These are phyloP conservation scores for Pachydiplax longipennis DNA, from an alignment of 2,888 invertebrate species.

Conservation along the genomic window DNA sequence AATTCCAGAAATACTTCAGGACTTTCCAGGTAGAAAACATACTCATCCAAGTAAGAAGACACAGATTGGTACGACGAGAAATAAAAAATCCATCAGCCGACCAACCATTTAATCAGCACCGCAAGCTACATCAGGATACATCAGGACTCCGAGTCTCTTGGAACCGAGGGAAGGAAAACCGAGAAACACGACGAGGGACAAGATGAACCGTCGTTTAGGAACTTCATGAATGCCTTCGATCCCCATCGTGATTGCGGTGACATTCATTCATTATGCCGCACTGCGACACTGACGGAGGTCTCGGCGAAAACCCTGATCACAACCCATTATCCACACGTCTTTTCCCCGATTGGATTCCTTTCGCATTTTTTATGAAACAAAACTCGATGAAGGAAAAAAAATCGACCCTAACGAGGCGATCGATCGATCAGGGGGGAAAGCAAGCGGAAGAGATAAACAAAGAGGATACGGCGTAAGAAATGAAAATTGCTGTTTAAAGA, in stretches of 20 bases:
- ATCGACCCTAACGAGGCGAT: not conserved
- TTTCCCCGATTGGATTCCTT: not conserved
- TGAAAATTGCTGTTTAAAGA: not conserved
- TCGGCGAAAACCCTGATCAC: not conserved
- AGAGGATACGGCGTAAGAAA: not conserved
- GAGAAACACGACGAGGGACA: not conserved
- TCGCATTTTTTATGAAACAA: not conserved
- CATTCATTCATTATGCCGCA: not conserved
- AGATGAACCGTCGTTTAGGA: not conserved
- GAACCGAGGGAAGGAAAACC: not conserved
- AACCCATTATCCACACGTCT: not conserved
- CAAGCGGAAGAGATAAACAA: not conserved
- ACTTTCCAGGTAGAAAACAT: not conserved
- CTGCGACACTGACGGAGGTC: not conserved
- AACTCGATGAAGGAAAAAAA: not conserved
- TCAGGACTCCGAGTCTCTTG: not conserved
- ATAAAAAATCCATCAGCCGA: not conserved
- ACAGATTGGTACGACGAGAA: not conserved
- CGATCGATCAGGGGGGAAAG: slow-evolving; percentile 27
- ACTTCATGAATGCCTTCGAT: not conserved
- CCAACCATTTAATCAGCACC: not conserved
- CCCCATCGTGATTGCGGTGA: not conserved
- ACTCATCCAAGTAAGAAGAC: not conserved
- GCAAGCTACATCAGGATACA: too few relatives aligned
- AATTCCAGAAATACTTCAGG: not conserved